Conservation (phyloP, 2,797 vertebrate genomes). For the Cossypha dichroa region DNA sequence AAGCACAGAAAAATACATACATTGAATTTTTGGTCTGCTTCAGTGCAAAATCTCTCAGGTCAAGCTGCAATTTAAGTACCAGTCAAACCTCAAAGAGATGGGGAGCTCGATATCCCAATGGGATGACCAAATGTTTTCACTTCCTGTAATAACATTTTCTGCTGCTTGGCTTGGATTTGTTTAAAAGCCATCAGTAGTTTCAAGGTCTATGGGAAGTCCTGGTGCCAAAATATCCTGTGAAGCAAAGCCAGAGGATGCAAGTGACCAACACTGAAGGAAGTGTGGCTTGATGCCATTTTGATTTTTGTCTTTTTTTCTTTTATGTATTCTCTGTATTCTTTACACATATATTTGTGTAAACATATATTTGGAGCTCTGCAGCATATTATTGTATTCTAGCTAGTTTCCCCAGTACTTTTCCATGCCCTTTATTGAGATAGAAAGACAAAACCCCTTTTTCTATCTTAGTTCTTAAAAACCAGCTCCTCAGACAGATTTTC, state of each 20-base stretch:
- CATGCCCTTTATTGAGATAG: not conserved
- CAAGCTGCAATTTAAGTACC: not conserved
- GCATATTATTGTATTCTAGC: too few relatives aligned
- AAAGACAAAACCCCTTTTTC: not conserved
- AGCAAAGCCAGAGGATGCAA: not conserved
- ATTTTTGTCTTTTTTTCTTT: not conserved
- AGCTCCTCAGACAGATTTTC: not conserved
- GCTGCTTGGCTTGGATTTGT: not conserved
- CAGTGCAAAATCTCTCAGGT: not conserved
- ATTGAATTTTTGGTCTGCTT: not conserved
- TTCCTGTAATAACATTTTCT: not conserved
- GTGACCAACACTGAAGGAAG: accelerated
- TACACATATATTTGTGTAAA: not conserved
- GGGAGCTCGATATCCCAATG: not conserved
- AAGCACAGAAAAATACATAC: not conserved
- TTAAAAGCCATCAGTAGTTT: not conserved
- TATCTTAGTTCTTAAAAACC: not conserved
- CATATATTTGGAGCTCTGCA: not conserved
- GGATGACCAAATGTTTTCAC: not conserved
- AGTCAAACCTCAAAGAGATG: not conserved
- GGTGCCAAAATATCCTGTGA: not conserved
- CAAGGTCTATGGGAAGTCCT: not conserved
- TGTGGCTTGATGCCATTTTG: not conserved
- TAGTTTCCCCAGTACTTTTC: too few relatives aligned
- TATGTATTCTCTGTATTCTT: not conserved